Evolutionary conservation across 2,113 vertebrate genomes (phyloP), one percentile per base, ranked within the genome.

Genomic region (Entosphenus tridentatus): DNA sequence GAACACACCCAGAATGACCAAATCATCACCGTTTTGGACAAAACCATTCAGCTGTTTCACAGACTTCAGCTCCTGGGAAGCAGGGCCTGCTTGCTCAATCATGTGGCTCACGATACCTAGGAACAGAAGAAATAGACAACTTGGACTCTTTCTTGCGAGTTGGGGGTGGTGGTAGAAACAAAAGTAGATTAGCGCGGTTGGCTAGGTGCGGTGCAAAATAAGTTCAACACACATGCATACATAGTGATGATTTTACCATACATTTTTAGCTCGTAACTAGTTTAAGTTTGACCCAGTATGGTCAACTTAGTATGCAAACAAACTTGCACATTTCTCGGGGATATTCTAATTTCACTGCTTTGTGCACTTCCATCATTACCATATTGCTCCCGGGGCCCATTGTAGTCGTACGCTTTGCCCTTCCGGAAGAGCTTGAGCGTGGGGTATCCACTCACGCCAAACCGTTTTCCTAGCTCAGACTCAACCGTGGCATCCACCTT

Each of bases 381-480:
- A 0, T 83, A 80, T 75, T 86, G 84, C 75, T 98, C 90, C 77
- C 88, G 79, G 14, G 93, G 93, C 12, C 93, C 93, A 0, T 79
- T 88, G 78, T 97, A 98, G 16, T 90, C 88, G 1, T 88, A 98
- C 58, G 78, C 73, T 70, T 86, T 95, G 56, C 92, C 93, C 73
- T 82, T 93, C 74, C 93, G 87, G 77, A 98, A 98, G 59, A 98
- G 89, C 77, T 96, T 98, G 68, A 98, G 80, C 2, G 87, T 84
- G 62, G 93, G 93, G 71, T 90, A 98, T 16, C 93, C 85, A 0
- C 84, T 78, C 6, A 98, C 88, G 0, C 74, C 83, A 13, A 93
- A 97, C 39, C 80, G 84, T 58, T 82, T 80, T 12, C 86, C 88
- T 1, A 98, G 67, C 2, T 93, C 87, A 0, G 16, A 76, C 74